These are phyloP conservation scores for Sylvilagus floridanus DNA, from an alignment of 2,797 vertebrate species.

Conservation along the genomic window DNA sequence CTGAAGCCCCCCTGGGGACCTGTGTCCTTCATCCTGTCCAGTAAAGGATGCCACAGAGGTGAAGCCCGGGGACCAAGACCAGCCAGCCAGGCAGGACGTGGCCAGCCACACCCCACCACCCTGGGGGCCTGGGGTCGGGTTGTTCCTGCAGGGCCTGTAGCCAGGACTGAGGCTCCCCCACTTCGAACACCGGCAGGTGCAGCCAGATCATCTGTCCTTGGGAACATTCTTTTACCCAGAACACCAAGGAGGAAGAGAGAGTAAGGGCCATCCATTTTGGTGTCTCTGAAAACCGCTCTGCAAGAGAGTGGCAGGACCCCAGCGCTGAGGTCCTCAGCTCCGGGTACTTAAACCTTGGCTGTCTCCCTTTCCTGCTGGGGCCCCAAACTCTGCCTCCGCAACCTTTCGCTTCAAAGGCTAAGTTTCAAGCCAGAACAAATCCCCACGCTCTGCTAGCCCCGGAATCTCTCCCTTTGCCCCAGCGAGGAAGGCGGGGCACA, in stretches of 20 bases:
- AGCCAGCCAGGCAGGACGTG: accelerated
- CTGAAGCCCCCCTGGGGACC: background rate
- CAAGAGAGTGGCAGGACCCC: background rate
- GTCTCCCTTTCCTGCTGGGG: background rate
- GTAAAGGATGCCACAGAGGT: background rate
- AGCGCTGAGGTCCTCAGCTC: background rate
- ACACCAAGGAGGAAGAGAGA: conserved; percentile 24
- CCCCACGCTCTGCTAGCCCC: background rate
- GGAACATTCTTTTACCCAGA: background rate
- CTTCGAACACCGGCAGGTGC: too few species aligned
- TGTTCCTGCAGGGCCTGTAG: background rate
- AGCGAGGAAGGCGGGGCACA: background rate
- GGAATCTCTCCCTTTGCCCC: background rate
- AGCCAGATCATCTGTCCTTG: background rate
- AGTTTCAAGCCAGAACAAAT: background rate
- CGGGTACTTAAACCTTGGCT: background rate
- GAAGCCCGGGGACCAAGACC: background rate
- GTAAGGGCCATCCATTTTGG: background rate
- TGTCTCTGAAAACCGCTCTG: background rate
- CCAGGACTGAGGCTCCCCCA: background rate
- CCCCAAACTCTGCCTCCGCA: background rate
- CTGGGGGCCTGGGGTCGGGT: background rate
- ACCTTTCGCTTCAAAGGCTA: background rate
- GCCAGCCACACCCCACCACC: background rate
- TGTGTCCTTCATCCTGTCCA: background rate